Evolutionary conservation across 2,888 invertebrate species (phyloP).

Genomic region (Strigamia transsilvanica): DNA sequence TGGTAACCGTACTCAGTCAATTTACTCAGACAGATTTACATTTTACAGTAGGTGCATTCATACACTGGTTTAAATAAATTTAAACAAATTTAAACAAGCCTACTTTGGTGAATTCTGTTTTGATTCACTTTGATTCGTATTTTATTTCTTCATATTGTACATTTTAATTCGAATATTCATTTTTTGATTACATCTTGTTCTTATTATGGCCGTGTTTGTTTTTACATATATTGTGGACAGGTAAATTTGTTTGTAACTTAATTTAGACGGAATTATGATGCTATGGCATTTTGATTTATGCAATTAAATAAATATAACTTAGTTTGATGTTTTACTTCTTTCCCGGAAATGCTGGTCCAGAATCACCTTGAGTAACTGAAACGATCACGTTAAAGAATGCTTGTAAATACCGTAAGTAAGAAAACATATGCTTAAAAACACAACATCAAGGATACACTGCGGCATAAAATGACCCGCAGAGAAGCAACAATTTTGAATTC

Average conservation of each 20-base stretch:
- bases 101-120: no score
- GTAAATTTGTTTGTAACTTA: conserved; percentile 2
- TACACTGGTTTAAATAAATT: no score
- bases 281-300: not conserved
- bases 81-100: no score
- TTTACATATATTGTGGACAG: not conserved
- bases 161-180: not conserved
- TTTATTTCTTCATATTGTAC: not conserved
- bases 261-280: not conserved
- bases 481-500: not conserved
- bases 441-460: not conserved
- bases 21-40: no score
- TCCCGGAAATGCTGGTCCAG: no score
- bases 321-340: not conserved
- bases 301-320: not conserved
- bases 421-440: not conserved
- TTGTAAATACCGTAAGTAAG: no score
- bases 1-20: no score
- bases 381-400: no score
- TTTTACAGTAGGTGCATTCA: no score
- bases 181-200: not conserved
- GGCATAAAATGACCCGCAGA: not conserved
- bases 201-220: not conserved
- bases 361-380: no score
- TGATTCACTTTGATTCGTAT: no score